These are phyloP conservation scores for Schizopygopsis pylzovi DNA, from an alignment of 2,797 vertebrate species.

Conservation along the genomic window DNA sequence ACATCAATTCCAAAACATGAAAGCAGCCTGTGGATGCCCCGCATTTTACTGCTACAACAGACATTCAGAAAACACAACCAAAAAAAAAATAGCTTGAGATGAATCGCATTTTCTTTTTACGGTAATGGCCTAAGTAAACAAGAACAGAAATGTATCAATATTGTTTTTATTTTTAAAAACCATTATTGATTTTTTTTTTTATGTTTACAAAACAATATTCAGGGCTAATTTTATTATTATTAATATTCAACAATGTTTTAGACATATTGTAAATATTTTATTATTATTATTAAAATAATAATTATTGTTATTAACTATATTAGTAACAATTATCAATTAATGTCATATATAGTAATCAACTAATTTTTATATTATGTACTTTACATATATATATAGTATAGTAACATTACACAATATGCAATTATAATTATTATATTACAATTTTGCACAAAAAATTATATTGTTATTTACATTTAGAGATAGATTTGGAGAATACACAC, in stretches of 20 bases:
- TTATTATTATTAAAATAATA: neutral
- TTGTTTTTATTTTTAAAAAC: neutral
- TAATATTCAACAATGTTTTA: neutral
- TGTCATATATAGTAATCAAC: too few relatives aligned
- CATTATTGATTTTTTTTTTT: neutral
- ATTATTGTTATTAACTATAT: neutral
- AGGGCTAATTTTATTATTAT: neutral
- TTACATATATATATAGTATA: neutral
- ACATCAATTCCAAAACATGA: conserved; percentile 20
- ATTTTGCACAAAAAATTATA: neutral
- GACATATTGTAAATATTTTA: neutral
- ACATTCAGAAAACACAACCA: neutral
- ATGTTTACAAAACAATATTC: neutral
- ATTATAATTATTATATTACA: neutral
- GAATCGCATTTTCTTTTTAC: neutral
- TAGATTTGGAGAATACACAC: neutral
- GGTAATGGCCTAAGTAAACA: neutral
- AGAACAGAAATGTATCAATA: neutral
- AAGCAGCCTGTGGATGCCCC: conserved; percentile 11
- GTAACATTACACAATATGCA: neutral
- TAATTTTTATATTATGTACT: neutral
- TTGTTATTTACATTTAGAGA: neutral
- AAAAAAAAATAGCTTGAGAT: neutral
- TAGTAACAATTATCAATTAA: too few relatives aligned
- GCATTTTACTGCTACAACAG: neutral